Evolutionary conservation across 2,888 invertebrate species (phyloP).

Genomic region (Drosophila anomalipes): DNA sequence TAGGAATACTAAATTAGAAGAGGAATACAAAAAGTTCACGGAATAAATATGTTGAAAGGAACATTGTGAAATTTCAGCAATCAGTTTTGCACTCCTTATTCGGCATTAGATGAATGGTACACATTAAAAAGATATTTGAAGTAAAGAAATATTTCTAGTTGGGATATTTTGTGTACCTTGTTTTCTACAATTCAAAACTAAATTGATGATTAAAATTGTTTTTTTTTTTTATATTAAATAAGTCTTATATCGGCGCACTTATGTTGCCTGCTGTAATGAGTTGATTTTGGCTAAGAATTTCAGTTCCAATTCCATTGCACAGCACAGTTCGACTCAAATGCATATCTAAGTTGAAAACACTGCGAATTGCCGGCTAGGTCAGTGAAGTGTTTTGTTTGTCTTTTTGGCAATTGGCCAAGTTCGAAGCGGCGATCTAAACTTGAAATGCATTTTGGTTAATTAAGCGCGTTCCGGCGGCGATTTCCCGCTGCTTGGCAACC

Average conservation of each 20-base stretch:
- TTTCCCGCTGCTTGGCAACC: constrained; percentile 79
- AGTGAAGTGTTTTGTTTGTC: constrained; percentile 34
- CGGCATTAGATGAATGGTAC: neutral
- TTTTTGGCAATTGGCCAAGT: constrained; percentile 61
- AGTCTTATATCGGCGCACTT: neutral
- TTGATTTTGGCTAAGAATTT: constrained; percentile 36
- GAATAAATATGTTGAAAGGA: neutral
- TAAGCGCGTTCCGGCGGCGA: constrained; percentile 77
- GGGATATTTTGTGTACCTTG: neutral
- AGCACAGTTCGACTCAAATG: constrained; percentile 42
- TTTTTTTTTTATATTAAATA: neutral
- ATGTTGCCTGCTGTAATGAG: constrained; percentile 54
- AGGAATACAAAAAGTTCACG: neutral
- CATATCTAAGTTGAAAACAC: constrained; percentile 54
- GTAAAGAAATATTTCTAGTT: neutral
- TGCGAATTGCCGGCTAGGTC: constrained; percentile 38
- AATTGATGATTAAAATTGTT: neutral
- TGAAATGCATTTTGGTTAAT: constrained; percentile 78
- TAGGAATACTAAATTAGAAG: neutral
- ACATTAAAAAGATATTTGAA: neutral
- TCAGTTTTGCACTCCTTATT: neutral
- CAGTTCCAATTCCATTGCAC: constrained; percentile 21
- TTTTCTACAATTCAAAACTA: neutral
- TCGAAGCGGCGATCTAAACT: constrained; percentile 51
- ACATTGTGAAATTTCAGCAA: constrained; percentile 1